Base-by-base conservation (phyloP, 2,888 invertebrate species). In the Drosophila testacea region DNA sequence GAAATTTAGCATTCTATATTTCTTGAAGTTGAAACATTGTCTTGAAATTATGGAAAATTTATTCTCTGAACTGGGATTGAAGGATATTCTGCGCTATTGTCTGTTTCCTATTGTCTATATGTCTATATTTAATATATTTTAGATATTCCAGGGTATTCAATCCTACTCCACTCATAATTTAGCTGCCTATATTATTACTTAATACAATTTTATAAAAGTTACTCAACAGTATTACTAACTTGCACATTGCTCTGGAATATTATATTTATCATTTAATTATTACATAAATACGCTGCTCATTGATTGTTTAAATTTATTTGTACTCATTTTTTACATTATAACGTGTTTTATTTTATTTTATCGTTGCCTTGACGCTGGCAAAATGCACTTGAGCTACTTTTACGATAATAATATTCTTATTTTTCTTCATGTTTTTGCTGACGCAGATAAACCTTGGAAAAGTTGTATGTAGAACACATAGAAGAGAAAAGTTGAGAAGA, bases 371-470 rank as follows among this genome's bases (percentile, higher is more conserved):
- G 69, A n/a, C 59, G 55, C 36, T 56, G n/a, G 34, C 30, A 30
- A 52, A 61, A 36, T 63, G 59, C 48, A 48, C 66, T 70, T 56
- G 69, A 47, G 50, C 30, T 41, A 28, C 41, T 63, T 73, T 48
- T 39, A 28, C 32, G 27, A 42, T 13, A 9, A 44, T 38, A 10
- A 10, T 46, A n/a, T 36, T 48, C 13, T n/a, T 10, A 10, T 42
- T 27, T 6, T 44, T 44, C 32, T 50, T 50, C 22, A 22, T 39
- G 36, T 51, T 67, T 42, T 46, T 16, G 75, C 75, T 56, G 28
- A 34, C 57, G 41, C 41, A 46, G 63, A 68, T 38, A 54, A 39
- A 54, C 56, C 62, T 63, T 63, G 56, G 11, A 16, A 56, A 56
- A 47, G 39, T 48, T 62, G 39, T 62, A n/a, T 30, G 36, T 5